A percentile compares a stretch with the other conserved stretches of the same genome.
These are phyloP conservation scores for Echinops telfairi DNA, from an alignment of 2,113 vertebrate genomes.

Conservation along the genomic window DNA sequence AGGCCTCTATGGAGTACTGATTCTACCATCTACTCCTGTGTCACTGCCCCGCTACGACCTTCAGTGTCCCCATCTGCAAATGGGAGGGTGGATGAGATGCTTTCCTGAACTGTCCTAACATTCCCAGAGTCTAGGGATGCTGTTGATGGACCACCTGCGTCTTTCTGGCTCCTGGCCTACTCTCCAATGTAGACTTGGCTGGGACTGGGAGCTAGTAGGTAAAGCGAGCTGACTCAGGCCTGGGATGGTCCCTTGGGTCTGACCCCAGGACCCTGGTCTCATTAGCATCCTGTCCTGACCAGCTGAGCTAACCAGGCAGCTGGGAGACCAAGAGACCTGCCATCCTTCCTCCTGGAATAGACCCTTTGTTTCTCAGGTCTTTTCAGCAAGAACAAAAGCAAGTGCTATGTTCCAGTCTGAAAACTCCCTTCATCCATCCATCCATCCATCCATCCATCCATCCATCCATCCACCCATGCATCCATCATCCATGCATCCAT, in stretches of 20 bases:
- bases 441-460: background rate
- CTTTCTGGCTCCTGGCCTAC: background rate
- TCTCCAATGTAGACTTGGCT: background rate
- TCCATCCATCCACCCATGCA: background rate
- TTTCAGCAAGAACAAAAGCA: background rate
- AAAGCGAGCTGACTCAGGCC: background rate
- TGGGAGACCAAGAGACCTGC: background rate
- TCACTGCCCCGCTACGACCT: background rate
- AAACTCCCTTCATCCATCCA: too few relatives aligned
- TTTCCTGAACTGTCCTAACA: fast-evolving
- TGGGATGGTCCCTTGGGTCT: background rate
- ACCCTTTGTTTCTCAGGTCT: background rate
- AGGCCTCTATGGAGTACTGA: background rate
- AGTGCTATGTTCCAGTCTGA: background rate
- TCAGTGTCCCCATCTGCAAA: fast-evolving
- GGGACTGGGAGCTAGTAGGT: background rate
- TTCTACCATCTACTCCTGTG: background rate
- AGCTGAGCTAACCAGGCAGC: background rate
- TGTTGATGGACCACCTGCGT: background rate
- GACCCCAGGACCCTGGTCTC: slow-evolving; percentile 24
- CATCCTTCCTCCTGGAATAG: background rate
- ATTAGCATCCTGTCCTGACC: background rate
- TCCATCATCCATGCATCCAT: too few relatives aligned
- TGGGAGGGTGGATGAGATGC: background rate
- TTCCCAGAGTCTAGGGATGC: background rate